Evolutionary conservation across 2,797 vertebrate species (phyloP), one percentile per base, ranked within the genome.

Genomic region (Sebastes steindachneri): DNA sequence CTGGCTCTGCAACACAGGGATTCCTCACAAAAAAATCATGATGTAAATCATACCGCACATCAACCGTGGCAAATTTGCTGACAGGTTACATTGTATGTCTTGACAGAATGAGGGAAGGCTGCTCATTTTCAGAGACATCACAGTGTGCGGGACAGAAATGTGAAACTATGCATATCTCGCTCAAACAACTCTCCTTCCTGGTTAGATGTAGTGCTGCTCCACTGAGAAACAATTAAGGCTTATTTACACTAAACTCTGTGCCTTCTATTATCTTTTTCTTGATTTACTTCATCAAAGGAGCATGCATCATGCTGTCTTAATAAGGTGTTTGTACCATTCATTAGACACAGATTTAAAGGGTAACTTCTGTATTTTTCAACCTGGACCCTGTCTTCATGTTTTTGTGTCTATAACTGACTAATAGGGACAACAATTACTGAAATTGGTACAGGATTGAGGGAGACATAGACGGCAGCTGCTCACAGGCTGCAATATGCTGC

Each of bases 61-160:
- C 73, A 82, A 54, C 68, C 19, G 41, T 33, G 11, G 51, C 48
- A 75, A 75, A 86, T 81, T 31, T 65, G 53, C 72, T 84, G 86
- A 82, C 84, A 91, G 74, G 65, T 85, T 85, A 77, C 78, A 80
- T 53, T 74, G 78, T 72, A 70, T 33, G 73, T 82, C 33, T 75
- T 83, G 77, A 88, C 79, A 84, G 33, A 63, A 82, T 79, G 66
- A 78, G 31, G 67, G 67, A 87, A 68, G 48, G 54, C 67, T 75
- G 58, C 70, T 86, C 63, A 41, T 75, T 68, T 83, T 67, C 68
- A 62, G 71, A 15, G 48, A 66, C 64, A 73, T 75, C 60, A 58
- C 2, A 31, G 4, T 14, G 70, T 84, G 71, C 57, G 35, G 73
- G 54, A 70, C 25, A 68, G 37, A 59, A 60, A 17, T 64, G 59